These are phyloP conservation scores for Cygnus atratus DNA, from an alignment of 2,113 vertebrate species.

Conservation along the genomic window DNA sequence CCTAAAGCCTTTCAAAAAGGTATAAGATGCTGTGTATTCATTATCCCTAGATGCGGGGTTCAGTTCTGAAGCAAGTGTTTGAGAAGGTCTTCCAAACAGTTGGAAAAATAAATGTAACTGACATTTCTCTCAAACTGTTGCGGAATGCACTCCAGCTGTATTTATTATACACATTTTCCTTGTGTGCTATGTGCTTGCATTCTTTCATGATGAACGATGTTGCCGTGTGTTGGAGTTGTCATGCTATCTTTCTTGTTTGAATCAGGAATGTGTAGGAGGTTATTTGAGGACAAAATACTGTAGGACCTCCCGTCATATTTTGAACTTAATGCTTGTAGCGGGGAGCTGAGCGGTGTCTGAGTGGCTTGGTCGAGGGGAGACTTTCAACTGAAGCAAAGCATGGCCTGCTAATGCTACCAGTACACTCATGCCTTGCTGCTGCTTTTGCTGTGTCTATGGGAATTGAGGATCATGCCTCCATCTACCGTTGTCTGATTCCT, in stretches of 20 bases:
- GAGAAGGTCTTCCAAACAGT: constrained; percentile 18
- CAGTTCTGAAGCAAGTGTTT: not conserved
- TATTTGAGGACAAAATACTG: constrained; percentile 28
- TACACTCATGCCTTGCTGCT: not conserved
- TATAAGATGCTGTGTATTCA: not conserved
- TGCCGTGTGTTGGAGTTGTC: constrained; percentile 3
- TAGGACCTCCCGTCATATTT: not conserved
- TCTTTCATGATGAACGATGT: not conserved
- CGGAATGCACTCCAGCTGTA: constrained; percentile 9
- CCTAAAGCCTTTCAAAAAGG: not conserved
- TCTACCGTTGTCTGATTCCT: not conserved
- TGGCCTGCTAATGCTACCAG: not conserved
- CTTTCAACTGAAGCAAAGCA: not conserved
- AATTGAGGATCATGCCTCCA: not conserved
- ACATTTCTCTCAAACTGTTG: constrained; percentile 33
- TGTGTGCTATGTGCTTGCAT: constrained; percentile 37
- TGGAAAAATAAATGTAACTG: constrained; percentile 39
- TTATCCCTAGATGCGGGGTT: not conserved
- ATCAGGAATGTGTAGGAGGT: constrained; percentile 27
- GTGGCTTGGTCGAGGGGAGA: not conserved
- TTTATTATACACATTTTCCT: constrained; percentile 33
- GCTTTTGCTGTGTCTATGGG: not conserved
- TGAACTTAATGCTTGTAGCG: not conserved
- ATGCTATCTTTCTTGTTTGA: not conserved
- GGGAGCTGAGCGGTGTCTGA: not conserved